A percentile compares a stretch with the other conserved stretches of the same genome.
Conservation (phyloP, 2,797 vertebrate genomes). For the Borostomias antarcticus region DNA sequence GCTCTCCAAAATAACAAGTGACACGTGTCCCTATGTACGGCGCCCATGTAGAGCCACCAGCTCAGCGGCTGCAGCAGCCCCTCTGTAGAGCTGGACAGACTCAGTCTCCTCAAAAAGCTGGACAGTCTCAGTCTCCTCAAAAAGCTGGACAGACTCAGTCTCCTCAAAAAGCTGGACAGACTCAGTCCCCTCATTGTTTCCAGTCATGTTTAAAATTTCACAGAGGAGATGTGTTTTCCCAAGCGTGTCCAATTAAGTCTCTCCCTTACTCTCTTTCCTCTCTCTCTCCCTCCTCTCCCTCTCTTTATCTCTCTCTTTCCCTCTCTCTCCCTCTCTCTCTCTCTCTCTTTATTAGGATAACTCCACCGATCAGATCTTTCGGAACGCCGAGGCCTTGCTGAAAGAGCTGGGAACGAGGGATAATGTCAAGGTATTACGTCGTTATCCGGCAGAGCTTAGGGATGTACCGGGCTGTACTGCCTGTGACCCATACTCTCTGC, state of each 20-base stretch:
- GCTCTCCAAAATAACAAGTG: constrained; percentile 41
- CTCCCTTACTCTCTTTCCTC: neutral
- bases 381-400: constrained; percentile 81
- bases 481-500: neutral
- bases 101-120: too few species aligned
- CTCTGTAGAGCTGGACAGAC: too few species aligned
- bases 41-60: too few species aligned
- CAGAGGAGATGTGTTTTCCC: constrained; percentile 62
- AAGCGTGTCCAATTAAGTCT: constrained; percentile 72
- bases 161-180: too few species aligned
- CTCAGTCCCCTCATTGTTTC: constrained; percentile 37
- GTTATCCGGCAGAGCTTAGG: neutral
- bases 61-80: too few species aligned
- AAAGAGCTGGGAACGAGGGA: constrained; percentile 87
- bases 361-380: constrained; percentile 83
- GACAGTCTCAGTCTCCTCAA: too few species aligned
- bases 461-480: too few species aligned
- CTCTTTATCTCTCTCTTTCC: neutral
- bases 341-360: constrained; percentile 76
- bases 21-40: too few species aligned
- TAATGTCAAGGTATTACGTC: constrained; percentile 89
- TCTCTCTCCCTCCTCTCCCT: neutral
- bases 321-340: constrained; percentile 10
- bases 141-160: too few species aligned
- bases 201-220: constrained; percentile 68